Conservation (phyloP, 2,888 invertebrate genomes). For the Tupiocoris notatus region DNA sequence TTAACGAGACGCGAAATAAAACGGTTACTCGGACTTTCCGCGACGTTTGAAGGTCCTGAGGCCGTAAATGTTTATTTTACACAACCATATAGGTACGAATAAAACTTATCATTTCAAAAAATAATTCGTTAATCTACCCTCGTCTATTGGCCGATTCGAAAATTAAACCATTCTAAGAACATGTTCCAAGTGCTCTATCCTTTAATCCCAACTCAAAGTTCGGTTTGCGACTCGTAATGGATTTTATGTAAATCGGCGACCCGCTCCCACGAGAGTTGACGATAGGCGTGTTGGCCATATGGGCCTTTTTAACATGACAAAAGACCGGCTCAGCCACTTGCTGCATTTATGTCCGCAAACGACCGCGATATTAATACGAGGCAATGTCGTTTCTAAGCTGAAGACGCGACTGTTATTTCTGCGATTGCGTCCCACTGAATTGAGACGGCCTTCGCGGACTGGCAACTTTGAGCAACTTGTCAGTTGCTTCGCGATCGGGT, state of each 20-base stretch:
- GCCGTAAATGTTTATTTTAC: not conserved
- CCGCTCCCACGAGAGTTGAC: not conserved
- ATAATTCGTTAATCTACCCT: too few species aligned
- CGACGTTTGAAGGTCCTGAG: too few species aligned
- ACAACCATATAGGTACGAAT: too few species aligned
- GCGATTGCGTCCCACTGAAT: too few species aligned
- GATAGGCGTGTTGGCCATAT: constrained; percentile 6
- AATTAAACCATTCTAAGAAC: not conserved
- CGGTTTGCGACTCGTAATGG: not conserved
- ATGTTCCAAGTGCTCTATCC: not conserved
- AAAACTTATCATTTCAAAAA: not conserved
- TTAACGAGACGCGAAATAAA: too few species aligned
- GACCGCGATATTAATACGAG: constrained; percentile 12
- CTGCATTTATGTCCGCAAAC: constrained; percentile 23
- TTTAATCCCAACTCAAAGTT: not conserved
- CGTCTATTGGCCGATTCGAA: not conserved
- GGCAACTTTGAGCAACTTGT: too few species aligned
- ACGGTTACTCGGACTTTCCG: too few species aligned
- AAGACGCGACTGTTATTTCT: too few species aligned
- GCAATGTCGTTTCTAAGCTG: too few species aligned
- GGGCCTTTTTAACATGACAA: constrained; percentile 15
- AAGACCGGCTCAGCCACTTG: constrained; percentile 11
- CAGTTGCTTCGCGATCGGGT: too few species aligned
- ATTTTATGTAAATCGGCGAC: not conserved
- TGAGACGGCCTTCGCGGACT: too few species aligned